Evolutionary conservation across 2,888 invertebrate genomes (phyloP).

Genomic region (Tyria jacobaeae): DNA sequence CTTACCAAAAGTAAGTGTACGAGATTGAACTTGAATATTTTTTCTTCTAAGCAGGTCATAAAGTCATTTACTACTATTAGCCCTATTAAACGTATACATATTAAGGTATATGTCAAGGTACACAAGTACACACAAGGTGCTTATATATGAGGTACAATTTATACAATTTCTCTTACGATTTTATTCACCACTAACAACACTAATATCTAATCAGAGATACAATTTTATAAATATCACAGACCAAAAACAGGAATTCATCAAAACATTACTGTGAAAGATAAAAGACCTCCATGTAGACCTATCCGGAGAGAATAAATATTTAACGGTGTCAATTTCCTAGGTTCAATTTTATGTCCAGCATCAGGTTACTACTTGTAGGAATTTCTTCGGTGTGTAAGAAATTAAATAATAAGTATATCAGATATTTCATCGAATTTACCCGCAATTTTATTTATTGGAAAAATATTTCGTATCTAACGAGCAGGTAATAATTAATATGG

Average conservation of each 20-base stretch:
- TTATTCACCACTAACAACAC: background rate
- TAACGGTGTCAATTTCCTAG: constrained; percentile 19
- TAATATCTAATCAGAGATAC: background rate
- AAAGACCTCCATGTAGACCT: background rate
- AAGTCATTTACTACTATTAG: too few species aligned
- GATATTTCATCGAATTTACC: background rate
- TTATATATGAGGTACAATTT: too few species aligned
- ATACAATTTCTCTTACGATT: background rate
- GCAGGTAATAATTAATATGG: too few species aligned
- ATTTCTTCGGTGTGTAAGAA: background rate
- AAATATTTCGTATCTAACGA: too few species aligned
- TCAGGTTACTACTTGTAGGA: constrained; percentile 7
- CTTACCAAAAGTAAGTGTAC: too few species aligned
- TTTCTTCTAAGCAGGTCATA: too few species aligned
- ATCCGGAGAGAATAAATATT: constrained; percentile 22
- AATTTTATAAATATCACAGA: background rate
- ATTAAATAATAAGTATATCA: background rate
- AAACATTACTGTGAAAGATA: background rate
- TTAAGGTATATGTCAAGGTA: too few species aligned
- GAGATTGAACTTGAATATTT: too few species aligned
- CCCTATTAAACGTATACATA: background rate
- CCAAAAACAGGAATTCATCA: background rate
- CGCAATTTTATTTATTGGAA: too few species aligned
- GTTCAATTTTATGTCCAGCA: constrained; percentile 14
- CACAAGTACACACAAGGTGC: too few species aligned